Conservation (phyloP, 2,888 invertebrate genomes). For the Drosophila hamatofila region DNA sequence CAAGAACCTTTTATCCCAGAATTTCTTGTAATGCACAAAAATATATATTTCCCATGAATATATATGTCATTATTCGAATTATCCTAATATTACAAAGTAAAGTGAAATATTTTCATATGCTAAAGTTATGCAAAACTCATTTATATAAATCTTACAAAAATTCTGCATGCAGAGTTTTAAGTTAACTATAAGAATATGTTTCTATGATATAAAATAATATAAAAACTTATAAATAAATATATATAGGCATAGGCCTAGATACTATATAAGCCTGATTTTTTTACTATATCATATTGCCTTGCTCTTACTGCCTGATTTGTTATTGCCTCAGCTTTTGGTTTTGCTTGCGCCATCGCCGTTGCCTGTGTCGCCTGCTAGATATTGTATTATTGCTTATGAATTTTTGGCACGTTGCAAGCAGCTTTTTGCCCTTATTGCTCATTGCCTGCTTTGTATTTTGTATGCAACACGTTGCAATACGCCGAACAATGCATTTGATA, state of each 20-base stretch:
- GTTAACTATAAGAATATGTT: slow-evolving; percentile 42
- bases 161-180: slow-evolving; percentile 35
- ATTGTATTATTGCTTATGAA: slow-evolving; percentile 34
- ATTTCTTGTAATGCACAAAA: not conserved
- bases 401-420: slow-evolving; percentile 56
- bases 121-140: not conserved
- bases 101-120: not conserved
- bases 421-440: slow-evolving; percentile 33
- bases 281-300: slow-evolving; percentile 5
- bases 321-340: not conserved
- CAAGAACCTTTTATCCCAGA: not conserved
- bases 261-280: slow-evolving; percentile 26
- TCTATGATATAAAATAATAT: not conserved
- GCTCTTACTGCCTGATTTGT: slow-evolving; percentile 27
- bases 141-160: not conserved
- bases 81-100: not conserved
- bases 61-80: too few species aligned
- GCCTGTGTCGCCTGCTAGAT: slow-evolving; percentile 27
- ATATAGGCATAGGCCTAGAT: slow-evolving; percentile 19
- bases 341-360: slow-evolving; percentile 5
- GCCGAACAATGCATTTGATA: slow-evolving; percentile 53
- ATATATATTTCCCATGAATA: not conserved
- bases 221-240: too few species aligned
- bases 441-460: slow-evolving; percentile 52
- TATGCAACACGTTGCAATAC: slow-evolving; percentile 61